Evolutionary conservation across 2,888 invertebrate genomes (phyloP).

Genomic region (Tuberolachnus salignus): DNA sequence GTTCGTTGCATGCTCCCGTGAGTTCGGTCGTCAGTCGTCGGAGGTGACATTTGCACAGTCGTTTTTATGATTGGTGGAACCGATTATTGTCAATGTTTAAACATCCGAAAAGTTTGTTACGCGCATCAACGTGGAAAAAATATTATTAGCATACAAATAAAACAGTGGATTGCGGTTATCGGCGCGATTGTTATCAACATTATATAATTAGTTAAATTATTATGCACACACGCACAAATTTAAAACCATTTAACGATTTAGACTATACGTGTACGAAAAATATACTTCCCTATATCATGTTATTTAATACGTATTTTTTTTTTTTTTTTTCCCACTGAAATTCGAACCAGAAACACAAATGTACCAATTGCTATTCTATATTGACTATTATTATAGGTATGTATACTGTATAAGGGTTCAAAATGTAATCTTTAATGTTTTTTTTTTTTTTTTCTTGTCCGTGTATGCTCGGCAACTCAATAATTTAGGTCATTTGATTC

Average conservation of each 20-base stretch:
- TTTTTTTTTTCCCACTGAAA: constrained; percentile 14
- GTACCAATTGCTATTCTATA: not conserved
- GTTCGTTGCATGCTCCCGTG: constrained; percentile 44
- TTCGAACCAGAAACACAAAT: not conserved
- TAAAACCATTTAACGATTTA: no score
- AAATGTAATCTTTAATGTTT: constrained; percentile 13
- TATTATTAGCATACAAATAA: constrained; percentile 2
- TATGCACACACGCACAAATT: not conserved
- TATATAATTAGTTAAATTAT: not conserved
- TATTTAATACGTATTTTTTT: not conserved
- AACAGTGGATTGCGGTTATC: constrained; percentile 2
- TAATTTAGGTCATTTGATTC: constrained; percentile 44
- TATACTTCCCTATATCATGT: not conserved
- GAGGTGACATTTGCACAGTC: constrained; percentile 53
- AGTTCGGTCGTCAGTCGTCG: constrained; percentile 18
- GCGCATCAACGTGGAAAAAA: not conserved
- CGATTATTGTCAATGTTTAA: constrained; percentile 42
- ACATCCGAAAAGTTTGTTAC: constrained; percentile 12
- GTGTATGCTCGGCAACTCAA: not conserved
- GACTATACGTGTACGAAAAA: not conserved
- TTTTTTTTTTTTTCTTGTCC: not conserved
- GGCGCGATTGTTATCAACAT: constrained; percentile 3
- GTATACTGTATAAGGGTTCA: not conserved
- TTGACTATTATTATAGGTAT: not conserved
- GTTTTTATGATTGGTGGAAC: not conserved